Conservation (phyloP, 2,797 vertebrate species). For the Streptopelia turtur region DNA sequence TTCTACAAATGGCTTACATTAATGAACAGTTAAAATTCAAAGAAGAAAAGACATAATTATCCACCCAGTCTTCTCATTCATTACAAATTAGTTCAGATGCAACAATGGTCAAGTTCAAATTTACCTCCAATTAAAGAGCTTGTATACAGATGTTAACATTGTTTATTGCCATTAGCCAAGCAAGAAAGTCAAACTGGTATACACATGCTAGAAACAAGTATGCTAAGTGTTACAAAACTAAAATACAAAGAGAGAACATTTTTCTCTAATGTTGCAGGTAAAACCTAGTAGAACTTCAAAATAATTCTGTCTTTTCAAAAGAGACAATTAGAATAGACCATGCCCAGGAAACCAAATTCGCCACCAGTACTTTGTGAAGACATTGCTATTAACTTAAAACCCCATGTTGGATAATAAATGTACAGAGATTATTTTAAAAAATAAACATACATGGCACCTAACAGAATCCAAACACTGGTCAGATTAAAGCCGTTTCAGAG, state of each 20-base stretch:
- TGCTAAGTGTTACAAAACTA: background rate
- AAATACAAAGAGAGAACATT: background rate
- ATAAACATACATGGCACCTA: background rate
- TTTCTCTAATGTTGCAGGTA: background rate
- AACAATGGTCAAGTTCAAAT: background rate
- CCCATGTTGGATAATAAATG: accelerated
- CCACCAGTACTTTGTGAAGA: background rate
- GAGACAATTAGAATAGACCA: background rate
- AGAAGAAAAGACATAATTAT: background rate
- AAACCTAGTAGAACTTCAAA: background rate
- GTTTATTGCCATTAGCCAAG: background rate
- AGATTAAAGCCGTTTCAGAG: background rate
- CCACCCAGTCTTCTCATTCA: background rate
- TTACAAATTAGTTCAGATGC: background rate
- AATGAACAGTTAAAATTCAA: background rate
- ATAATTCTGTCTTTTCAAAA: background rate
- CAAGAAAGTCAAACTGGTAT: background rate
- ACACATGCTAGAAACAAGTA: background rate
- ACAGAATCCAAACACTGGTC: background rate
- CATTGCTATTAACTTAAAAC: background rate
- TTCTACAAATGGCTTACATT: background rate
- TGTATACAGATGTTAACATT: background rate
- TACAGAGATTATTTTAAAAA: background rate
- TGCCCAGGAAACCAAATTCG: background rate
- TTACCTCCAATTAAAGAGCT: background rate